Percentiles rank a stretch among this genome's conserved stretches.
These are phyloP conservation scores for Rhyacophila brunnea DNA, from an alignment of 1,140 invertebrate species.

Conservation along the genomic window DNA sequence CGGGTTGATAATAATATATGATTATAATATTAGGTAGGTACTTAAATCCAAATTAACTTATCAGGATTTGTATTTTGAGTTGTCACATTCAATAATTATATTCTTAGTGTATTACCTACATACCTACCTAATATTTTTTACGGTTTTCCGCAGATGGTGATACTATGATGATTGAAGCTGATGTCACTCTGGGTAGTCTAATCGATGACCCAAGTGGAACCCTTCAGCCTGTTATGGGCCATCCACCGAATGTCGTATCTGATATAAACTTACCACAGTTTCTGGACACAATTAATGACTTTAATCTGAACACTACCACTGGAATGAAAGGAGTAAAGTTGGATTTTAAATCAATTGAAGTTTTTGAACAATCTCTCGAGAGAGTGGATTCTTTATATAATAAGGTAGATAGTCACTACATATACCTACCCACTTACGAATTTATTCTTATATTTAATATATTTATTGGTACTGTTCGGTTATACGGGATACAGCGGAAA, in stretches of 20 bases:
- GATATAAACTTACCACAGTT: slow-evolving; percentile 78
- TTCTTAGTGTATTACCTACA: too few species aligned
- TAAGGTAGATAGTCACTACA: slow-evolving; percentile 47
- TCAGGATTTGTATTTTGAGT: too few species aligned
- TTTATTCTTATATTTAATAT: too few species aligned
- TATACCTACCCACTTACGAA: too few species aligned
- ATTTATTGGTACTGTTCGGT: too few species aligned
- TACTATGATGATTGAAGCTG: slow-evolving; percentile 84
- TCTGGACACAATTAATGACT: slow-evolving; percentile 57
- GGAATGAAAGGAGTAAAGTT: slow-evolving; percentile 73
- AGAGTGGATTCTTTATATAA: slow-evolving; percentile 52
- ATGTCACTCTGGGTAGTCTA: slow-evolving; percentile 71
- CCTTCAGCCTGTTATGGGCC: slow-evolving; percentile 79
- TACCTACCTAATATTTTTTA: slow-evolving; percentile 13
- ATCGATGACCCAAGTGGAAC: slow-evolving; percentile 45
- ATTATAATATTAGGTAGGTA: too few species aligned
- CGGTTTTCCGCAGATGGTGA: slow-evolving; percentile 56
- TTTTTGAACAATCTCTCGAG: slow-evolving; percentile 65
- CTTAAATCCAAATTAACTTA: too few species aligned
- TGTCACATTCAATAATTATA: too few species aligned
- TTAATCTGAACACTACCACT: slow-evolving; percentile 41
- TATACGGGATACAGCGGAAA: too few species aligned
- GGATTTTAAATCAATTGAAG: slow-evolving; percentile 83
- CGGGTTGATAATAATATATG: too few species aligned
- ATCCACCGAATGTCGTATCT: slow-evolving; percentile 71